phyloP scores from a whole-genome alignment of 2,113 vertebrate genomes.

The Pipa parva region DNA sequence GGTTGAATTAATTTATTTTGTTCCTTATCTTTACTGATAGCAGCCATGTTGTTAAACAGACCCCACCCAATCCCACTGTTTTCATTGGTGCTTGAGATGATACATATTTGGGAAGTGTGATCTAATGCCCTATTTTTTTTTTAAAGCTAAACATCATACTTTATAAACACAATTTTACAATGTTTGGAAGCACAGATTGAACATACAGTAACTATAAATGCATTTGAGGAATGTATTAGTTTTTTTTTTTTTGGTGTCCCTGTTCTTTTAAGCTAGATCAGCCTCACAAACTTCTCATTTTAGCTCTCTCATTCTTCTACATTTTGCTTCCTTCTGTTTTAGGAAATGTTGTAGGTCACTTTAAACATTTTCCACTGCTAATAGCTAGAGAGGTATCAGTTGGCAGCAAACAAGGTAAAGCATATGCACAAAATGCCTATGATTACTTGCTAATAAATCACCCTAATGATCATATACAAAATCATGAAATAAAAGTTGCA shows the following conservation, averaged over 20 bases:
- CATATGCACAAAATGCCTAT: constrained; percentile 52
- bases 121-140: too few species aligned
- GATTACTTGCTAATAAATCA: constrained; percentile 60
- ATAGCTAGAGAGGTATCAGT: constrained; percentile 45
- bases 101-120: too few species aligned
- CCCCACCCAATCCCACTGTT: too few species aligned
- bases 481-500: constrained; percentile 53
- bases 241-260: not conserved
- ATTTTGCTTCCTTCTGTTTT: constrained; percentile 2
- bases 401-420: constrained; percentile 60
- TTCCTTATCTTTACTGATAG: too few species aligned
- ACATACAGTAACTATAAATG: too few species aligned
- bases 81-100: too few species aligned
- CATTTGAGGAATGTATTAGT: too few species aligned
- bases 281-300: not conserved
- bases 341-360: constrained; percentile 42
- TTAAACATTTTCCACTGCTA: constrained; percentile 51
- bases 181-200: too few species aligned
- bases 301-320: not conserved
- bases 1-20: too few species aligned
- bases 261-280: not conserved
- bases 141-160: too few species aligned
- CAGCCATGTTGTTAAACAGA: too few species aligned
- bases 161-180: too few species aligned
- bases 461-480: constrained; percentile 58